These are phyloP conservation scores for Bergia sp. DNA, from an alignment of 92 coral and sea anemone species.

Conservation along the genomic window DNA sequence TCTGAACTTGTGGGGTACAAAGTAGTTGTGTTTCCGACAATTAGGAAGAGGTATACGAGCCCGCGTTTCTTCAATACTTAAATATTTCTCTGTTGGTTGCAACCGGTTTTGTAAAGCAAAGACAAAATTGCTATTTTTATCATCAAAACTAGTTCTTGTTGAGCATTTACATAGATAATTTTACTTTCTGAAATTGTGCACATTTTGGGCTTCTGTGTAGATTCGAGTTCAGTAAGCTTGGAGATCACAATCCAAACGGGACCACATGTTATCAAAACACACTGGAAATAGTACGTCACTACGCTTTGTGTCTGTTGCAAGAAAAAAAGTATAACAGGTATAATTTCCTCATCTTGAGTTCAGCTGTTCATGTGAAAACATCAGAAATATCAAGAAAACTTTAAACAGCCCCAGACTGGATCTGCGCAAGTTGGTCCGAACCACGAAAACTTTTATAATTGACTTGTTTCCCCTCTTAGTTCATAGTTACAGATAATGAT, in stretches of 20 bases:
- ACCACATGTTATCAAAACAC: background rate
- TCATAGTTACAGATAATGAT: background rate
- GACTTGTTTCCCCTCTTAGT: background rate
- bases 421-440: too few relatives aligned
- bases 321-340: background rate
- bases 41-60: background rate
- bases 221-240: too few relatives aligned
- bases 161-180: background rate
- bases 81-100: slow-evolving; percentile 34
- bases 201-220: background rate
- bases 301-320: background rate
- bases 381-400: too few relatives aligned
- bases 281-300: background rate
- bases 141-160: background rate
- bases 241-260: background rate
- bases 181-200: background rate
- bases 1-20: background rate
- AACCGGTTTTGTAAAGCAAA: background rate
- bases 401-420: too few relatives aligned
- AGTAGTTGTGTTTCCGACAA: background rate
- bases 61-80: background rate
- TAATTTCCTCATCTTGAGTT: background rate
- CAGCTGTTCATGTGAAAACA: background rate
- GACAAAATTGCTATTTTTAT: background rate
- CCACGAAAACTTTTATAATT: too few relatives aligned